phyloP scores from a whole-genome alignment of 92 coral and sea anemone species.

The Virgularia gustaviana region DNA sequence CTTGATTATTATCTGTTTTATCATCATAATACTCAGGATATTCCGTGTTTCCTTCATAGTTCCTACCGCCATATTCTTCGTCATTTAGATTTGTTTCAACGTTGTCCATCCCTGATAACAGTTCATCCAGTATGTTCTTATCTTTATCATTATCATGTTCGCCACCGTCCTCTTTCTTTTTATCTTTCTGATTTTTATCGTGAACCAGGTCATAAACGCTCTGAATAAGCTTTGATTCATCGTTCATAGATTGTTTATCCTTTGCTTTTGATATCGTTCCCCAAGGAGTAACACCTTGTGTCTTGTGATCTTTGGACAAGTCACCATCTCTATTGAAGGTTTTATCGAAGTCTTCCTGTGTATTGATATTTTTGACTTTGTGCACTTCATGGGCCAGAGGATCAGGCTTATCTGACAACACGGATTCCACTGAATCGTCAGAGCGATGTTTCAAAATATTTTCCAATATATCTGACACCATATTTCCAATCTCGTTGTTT shows the following conservation, averaged over 20 bases:
- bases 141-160: background rate
- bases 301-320: background rate
- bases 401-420: conserved; percentile 5
- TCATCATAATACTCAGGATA: background rate
- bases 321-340: background rate
- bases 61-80: too few species aligned
- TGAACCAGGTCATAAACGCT: conserved; percentile 8
- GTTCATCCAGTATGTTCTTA: background rate
- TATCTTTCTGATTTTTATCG: background rate
- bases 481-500: conserved; percentile 3
- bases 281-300: background rate
- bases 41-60: background rate
- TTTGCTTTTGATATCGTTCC: background rate
- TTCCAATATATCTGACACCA: conserved; percentile 31
- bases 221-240: conserved; percentile 24
- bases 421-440: conserved; percentile 18
- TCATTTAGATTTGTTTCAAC: background rate
- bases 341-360: conserved; percentile 4
- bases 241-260: background rate
- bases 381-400: conserved; percentile 8
- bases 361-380: background rate
- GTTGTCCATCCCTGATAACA: background rate
- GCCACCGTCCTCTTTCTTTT: background rate
- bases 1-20: conserved; percentile 22
- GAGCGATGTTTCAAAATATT: conserved; percentile 15